phyloP scores from a whole-genome alignment of 2,888 invertebrate species.

The Nephrotoma guestfalica region DNA sequence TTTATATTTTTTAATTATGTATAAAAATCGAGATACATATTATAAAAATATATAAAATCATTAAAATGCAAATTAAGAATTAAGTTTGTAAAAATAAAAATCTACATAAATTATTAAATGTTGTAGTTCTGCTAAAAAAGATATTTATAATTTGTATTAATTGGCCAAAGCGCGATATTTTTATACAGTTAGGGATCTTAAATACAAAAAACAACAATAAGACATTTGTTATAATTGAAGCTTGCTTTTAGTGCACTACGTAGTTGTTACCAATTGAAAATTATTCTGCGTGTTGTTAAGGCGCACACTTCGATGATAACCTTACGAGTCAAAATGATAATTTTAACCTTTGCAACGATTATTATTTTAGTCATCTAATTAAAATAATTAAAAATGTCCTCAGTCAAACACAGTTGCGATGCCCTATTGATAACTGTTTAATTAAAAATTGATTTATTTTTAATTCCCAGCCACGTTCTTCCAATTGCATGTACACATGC shows the following conservation, averaged over 20 bases:
- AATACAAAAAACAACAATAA: not conserved
- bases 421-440: not conserved
- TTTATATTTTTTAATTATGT: not conserved
- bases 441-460: not conserved
- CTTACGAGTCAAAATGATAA: not conserved
- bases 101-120: not conserved
- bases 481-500: not conserved
- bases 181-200: not conserved
- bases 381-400: not conserved
- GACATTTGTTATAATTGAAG: not conserved
- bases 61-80: not conserved
- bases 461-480: not conserved
- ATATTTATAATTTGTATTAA: not conserved
- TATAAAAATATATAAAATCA: not conserved
- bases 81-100: not conserved
- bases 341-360: not conserved
- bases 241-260: not conserved
- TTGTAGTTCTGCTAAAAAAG: not conserved
- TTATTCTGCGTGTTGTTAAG: not conserved
- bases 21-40: not conserved
- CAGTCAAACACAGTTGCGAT: not conserved
- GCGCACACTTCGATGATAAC: not conserved
- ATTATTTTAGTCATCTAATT: not conserved
- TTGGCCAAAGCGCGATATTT: not conserved
- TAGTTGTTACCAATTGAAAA: not conserved